A percentile compares a stretch with the other conserved stretches of the same genome.
Evolutionary conservation across 1,140 invertebrate genomes (phyloP).

Genomic region (Achroia grisella): DNA sequence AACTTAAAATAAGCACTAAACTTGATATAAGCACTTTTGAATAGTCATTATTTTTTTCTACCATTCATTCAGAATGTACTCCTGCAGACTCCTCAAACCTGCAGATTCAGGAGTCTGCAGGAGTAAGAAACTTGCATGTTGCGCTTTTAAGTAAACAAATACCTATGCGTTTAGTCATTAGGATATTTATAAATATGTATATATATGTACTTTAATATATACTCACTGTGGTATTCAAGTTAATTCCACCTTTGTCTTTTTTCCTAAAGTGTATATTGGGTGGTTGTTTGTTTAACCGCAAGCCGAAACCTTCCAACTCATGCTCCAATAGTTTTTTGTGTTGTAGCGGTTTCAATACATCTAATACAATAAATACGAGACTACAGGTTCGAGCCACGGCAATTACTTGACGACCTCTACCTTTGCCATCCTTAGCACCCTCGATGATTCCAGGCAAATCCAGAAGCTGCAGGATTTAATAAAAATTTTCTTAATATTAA

Average conservation of each 20-base stretch:
- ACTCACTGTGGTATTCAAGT: slow-evolving; percentile 65
- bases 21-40: too few relatives aligned
- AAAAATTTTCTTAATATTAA: slow-evolving; percentile 1
- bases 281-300: slow-evolving; percentile 96
- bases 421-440: slow-evolving; percentile 99
- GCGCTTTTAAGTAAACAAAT: too few relatives aligned
- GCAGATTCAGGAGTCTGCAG: too few relatives aligned
- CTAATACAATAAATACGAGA: slow-evolving; percentile 98
- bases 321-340: slow-evolving; percentile 98
- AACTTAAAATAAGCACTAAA: too few relatives aligned
- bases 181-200: too few relatives aligned
- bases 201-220: too few relatives aligned
- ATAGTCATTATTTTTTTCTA: too few relatives aligned
- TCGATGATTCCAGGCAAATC: slow-evolving; percentile 99
- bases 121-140: too few relatives aligned
- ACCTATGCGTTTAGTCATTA: too few relatives aligned
- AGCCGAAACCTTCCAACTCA: slow-evolving; percentile 99
- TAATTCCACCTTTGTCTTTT: slow-evolving; percentile 95
- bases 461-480: slow-evolving; percentile 80
- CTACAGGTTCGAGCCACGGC: slow-evolving; percentile 99
- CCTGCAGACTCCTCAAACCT: too few relatives aligned
- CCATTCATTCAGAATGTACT: too few relatives aligned
- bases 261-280: slow-evolving; percentile 97
- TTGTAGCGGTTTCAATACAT: slow-evolving; percentile 96
- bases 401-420: slow-evolving; percentile 98